Evolutionary conservation across 2,113 vertebrate species (phyloP), one percentile per base, ranked within the genome.

Genomic region (Campylomormyrus numenius): DNA sequence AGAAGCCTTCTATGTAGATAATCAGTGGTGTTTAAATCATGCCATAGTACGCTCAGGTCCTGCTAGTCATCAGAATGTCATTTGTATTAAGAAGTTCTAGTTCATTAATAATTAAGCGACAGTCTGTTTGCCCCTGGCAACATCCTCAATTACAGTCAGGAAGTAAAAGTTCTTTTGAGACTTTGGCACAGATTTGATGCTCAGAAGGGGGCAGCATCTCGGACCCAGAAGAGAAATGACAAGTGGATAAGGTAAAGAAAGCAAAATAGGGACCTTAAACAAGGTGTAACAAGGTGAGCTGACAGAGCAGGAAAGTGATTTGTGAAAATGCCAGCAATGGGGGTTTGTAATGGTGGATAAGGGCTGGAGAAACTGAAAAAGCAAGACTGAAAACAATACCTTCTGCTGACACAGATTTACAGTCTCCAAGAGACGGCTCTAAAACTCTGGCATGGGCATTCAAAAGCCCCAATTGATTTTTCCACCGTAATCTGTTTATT

Each of bases 201-300:
- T 91, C 93, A 90, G 92, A 93, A 94, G 92, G 94, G 95, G 49
- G 87, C 88, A 96, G 94, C 93, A 92, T 92, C 94, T 94, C 95
- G 94, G 94, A 96, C 93, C 87, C 89, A 96, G 93, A 96, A 95
- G 85, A 94, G 93, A 96, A 93, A 53, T 88, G 92, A 94, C 86
- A 94, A 91, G 86, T 93, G 92, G 92, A 35, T 85, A 91, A 0
- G 89, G 19, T 94, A 90, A 95, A 92, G 50, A 91, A 90, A 66
- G 93, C 91, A 95, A 91, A 94, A 89, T 84, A 89, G 13, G 6
- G 90, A 93, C 94, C 92, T 94, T 94, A 92, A 95, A 94, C 90
- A 94, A 91, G 88, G 88, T 92, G 92, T 89, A 92, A 94, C 93
- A 91, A 88, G 92, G 80, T 24, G 19, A 70, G 93, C 90, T 93